These are phyloP conservation scores for Graptemys geographica DNA, from an alignment of 2,797 vertebrate species.

Conservation along the genomic window DNA sequence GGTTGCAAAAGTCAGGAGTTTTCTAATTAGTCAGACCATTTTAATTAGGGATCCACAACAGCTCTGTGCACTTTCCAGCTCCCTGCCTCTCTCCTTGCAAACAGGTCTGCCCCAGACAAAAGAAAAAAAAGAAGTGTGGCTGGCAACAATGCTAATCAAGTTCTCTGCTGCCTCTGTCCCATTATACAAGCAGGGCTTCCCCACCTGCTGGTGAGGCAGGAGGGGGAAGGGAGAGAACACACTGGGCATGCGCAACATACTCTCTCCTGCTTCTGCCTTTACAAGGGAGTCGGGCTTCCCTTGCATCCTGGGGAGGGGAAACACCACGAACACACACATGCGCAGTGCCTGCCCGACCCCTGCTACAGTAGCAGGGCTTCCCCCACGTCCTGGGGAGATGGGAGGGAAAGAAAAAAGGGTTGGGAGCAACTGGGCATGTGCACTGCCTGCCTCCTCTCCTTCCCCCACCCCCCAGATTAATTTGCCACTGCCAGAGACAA, in stretches of 20 bases:
- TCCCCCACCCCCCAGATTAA: neutral
- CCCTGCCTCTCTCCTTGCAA: neutral
- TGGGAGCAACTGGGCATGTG: slow-evolving; percentile 23
- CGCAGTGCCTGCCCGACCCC: neutral
- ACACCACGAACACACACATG: too few species aligned
- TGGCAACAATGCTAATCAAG: neutral
- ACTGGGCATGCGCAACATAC: slow-evolving; percentile 42
- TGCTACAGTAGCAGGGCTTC: neutral
- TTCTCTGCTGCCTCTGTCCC: neutral
- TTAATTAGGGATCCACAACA: neutral
- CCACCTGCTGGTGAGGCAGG: neutral
- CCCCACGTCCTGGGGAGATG: slow-evolving; percentile 11
- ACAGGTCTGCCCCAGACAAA: neutral
- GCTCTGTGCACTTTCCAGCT: neutral
- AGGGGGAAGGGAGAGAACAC: neutral
- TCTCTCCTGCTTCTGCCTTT: neutral
- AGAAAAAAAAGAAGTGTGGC: neutral
- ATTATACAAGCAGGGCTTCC: neutral
- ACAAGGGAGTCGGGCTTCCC: neutral
- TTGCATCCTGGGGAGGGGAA: too few species aligned
- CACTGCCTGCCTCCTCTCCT: slow-evolving; percentile 53
- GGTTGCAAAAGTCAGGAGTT: neutral
- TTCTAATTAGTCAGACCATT: neutral
- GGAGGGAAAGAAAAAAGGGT: neutral
- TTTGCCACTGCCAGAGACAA: slow-evolving; percentile 41